Conservation (phyloP, 2,888 invertebrate genomes). For the Nebria salina region DNA sequence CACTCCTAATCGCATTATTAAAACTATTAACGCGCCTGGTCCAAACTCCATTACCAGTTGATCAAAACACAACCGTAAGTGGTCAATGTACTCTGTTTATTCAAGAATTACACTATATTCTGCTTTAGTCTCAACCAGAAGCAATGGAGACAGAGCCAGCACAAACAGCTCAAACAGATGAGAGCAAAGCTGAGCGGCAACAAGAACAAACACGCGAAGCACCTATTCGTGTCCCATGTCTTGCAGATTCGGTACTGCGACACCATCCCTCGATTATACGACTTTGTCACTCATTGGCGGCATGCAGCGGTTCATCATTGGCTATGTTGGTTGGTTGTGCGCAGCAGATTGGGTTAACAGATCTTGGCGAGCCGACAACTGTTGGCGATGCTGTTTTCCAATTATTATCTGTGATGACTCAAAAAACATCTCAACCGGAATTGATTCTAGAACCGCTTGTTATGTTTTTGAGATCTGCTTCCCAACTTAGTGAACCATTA, state of each 20-base stretch:
- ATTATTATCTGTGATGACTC: constrained; percentile 79
- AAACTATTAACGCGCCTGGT: constrained; percentile 71
- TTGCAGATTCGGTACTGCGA: constrained; percentile 79
- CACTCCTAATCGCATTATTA: constrained; percentile 76
- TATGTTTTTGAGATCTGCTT: constrained; percentile 69
- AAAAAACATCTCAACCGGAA: constrained; percentile 77
- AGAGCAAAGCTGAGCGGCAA: constrained; percentile 80
- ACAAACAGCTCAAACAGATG: constrained; percentile 76
- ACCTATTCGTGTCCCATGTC: constrained; percentile 67
- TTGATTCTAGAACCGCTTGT: constrained; percentile 82
- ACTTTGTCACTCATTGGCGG: constrained; percentile 81
- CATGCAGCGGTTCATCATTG: constrained; percentile 77
- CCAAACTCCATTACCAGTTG: constrained; percentile 69
- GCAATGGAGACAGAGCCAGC: constrained; percentile 61
- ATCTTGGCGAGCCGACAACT: constrained; percentile 73
- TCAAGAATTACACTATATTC: background rate
- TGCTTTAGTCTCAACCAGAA: constrained; percentile 21
- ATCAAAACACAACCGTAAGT: constrained; percentile 59
- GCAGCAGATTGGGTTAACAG: constrained; percentile 54
- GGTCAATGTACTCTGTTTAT: background rate
- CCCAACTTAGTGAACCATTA: constrained; percentile 84
- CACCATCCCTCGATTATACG: constrained; percentile 85
- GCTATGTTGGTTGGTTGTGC: constrained; percentile 68
- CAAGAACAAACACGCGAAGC: constrained; percentile 58
- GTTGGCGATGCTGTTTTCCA: constrained; percentile 90